These are phyloP conservation scores for Sciurus carolinensis DNA, from an alignment of 2,797 vertebrate species.

Conservation along the genomic window DNA sequence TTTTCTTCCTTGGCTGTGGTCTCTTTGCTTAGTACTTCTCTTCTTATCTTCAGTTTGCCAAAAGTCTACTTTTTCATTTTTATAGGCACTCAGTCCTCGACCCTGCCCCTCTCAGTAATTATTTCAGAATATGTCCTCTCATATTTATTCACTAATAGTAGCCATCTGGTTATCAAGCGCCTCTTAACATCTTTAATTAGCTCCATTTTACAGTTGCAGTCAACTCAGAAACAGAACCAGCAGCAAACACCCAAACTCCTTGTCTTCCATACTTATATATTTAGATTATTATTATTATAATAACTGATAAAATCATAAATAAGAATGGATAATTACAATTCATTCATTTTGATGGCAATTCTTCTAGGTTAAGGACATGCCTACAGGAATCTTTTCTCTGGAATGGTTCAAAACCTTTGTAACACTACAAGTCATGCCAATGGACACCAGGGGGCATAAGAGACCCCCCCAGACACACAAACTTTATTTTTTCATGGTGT, in stretches of 20 bases:
- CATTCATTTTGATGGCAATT: neutral
- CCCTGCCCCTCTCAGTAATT: neutral
- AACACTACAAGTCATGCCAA: neutral
- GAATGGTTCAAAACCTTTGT: neutral
- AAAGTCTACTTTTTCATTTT: neutral
- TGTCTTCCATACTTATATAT: neutral
- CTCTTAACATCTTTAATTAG: neutral
- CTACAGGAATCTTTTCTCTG: neutral
- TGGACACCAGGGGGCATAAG: slow-evolving; percentile 50
- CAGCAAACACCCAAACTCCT: neutral
- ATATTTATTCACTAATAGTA: neutral
- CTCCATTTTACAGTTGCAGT: neutral
- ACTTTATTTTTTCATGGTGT: neutral
- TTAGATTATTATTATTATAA: neutral
- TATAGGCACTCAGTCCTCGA: neutral
- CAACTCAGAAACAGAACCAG: neutral
- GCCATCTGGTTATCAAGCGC: neutral
- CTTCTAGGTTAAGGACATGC: slow-evolving; percentile 26
- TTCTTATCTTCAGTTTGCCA: neutral
- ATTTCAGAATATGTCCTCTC: neutral
- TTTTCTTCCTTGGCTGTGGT: neutral
- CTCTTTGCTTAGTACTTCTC: neutral
- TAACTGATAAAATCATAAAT: neutral
- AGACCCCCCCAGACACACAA: neutral
- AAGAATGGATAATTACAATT: neutral